Conservation (phyloP, 2,113 vertebrate genomes). For the Peucedramus taeniatus region DNA sequence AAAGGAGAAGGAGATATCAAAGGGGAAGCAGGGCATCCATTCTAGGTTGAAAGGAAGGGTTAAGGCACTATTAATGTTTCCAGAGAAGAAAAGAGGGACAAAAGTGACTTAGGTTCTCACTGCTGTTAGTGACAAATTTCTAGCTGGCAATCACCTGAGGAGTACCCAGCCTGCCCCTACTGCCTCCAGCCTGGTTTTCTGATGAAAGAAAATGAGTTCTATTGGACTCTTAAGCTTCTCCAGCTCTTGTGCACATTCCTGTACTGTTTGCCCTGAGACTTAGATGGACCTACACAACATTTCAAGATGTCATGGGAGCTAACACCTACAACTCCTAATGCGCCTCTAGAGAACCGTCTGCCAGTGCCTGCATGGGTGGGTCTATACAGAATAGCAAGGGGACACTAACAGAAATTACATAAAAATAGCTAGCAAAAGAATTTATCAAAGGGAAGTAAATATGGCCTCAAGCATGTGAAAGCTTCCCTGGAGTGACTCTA, state of each 20-base stretch:
- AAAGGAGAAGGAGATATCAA: not conserved
- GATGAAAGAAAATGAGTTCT: not conserved
- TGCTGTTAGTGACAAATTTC: not conserved
- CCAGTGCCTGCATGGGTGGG: not conserved
- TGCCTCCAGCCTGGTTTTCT: not conserved
- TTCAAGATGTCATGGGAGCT: not conserved
- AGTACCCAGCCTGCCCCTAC: not conserved
- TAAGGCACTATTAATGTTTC: not conserved
- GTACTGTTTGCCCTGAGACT: not conserved
- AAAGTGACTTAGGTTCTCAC: not conserved
- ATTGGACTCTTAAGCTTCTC: not conserved
- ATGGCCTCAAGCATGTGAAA: not conserved
- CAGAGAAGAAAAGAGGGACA: not conserved
- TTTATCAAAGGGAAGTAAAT: not conserved
- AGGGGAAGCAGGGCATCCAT: not conserved
- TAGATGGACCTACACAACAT: not conserved
- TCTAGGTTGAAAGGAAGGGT: not conserved
- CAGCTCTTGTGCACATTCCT: not conserved
- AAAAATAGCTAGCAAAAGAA: not conserved
- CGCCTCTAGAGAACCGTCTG: not conserved
- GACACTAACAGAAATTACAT: not conserved
- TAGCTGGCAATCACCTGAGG: not conserved
- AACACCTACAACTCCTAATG: not conserved
- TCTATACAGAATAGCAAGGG: not conserved
- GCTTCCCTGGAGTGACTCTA: not conserved